Base-by-base conservation (phyloP, 2,888 invertebrate species). In the Gastracanthus pulcherrimus region DNA sequence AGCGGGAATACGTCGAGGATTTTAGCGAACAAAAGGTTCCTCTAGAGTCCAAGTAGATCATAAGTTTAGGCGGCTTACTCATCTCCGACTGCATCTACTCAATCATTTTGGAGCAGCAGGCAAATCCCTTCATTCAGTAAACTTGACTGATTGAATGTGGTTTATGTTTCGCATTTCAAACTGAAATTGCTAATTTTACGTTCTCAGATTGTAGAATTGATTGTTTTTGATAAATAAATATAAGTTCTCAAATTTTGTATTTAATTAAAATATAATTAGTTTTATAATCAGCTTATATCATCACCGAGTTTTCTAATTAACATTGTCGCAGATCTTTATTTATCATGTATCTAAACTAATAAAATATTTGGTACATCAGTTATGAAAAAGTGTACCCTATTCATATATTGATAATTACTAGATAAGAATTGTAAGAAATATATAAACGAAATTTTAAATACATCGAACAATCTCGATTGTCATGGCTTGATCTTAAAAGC, bases 41-140 rank as follows among this genome's bases (percentile, higher is more conserved):
- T 60, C 55, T 3, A 31, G n/a, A 34, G 55, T 62, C 26, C 76
- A 80, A 80, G 71, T 71, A 62, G 76, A 84, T 84, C 83, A 82
- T 82, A 83, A 84, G 78, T 83, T 84, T 82, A 81, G 82, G 70
- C 78, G 83, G 79, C 77, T 83, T 84, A 82, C 74, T 79, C 80
- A 64, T 76, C 78, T 66, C 41, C 9, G 77, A 41, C 75, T 75
- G 58, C 70, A 70, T 79, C 78, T 74, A 77, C 77, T 81, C 76
- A 74, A 81, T 81, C 81, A 77, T 81, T 77, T 45, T 23, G 67
- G 23, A 51, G 51, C 55, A 74, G 41, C 72, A 36, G 74, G 9
- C 19, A 58, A 77, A 77, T 60, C 60, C 62, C 77, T 74, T 77
- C 74, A 36, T 81, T 60, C 71, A 69, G 69, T 31, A 66, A 67